A percentile compares a stretch with the other conserved stretches of the same genome.
These are phyloP conservation scores for Drosophila sucinea DNA, from an alignment of 1,140 invertebrate species.

Conservation along the genomic window DNA sequence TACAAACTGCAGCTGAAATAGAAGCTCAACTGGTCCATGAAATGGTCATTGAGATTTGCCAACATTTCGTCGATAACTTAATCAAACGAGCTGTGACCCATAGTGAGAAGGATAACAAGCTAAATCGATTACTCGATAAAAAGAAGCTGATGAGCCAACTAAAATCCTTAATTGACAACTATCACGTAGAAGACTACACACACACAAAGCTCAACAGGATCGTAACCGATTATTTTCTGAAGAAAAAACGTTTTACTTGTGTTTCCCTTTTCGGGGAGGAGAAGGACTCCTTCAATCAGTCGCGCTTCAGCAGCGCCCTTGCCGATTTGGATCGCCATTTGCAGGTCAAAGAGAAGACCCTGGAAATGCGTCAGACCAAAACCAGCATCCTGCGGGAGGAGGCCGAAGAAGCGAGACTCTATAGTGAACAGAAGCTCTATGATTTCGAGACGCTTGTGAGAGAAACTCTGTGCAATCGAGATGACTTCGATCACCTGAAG, in stretches of 20 bases:
- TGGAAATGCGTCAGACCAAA: not conserved
- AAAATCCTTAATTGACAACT: accelerated
- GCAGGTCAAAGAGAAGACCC: not conserved
- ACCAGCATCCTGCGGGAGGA: not conserved
- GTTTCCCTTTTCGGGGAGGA: not conserved
- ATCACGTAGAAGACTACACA: not conserved
- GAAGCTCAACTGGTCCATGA: not conserved
- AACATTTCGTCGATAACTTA: not conserved
- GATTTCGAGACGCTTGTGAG: conserved; percentile 20
- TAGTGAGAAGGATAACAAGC: not conserved
- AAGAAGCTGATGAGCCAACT: conserved; percentile 23
- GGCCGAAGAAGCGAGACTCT: accelerated
- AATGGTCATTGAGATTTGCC: not conserved
- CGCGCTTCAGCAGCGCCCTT: not conserved
- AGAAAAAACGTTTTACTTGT: not conserved
- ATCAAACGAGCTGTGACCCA: not conserved
- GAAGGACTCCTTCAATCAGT: not conserved
- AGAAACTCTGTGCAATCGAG: conserved; percentile 7
- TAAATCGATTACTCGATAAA: conserved; percentile 20
- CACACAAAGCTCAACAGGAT: not conserved
- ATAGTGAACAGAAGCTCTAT: not conserved
- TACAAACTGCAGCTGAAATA: no score
- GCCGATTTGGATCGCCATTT: conserved; percentile 23
- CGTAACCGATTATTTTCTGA: conserved; percentile 7
- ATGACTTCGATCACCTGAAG: conserved; percentile 3